Evolutionary conservation across 1,140 invertebrate genomes (phyloP), one percentile per base, ranked within the genome.

Genomic region (Magallana angulata): DNA sequence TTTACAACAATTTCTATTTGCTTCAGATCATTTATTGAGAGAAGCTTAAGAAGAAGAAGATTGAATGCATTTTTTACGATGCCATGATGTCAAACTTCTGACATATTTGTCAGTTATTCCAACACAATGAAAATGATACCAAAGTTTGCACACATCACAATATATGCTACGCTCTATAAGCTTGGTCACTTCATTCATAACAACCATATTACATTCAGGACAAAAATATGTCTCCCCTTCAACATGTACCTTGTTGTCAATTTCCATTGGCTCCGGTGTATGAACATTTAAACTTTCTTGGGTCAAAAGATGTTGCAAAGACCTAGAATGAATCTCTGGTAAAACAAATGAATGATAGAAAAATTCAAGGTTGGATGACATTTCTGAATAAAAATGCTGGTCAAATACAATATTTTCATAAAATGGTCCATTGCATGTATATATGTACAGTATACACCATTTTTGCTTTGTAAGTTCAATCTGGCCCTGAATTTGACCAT

Each of bases 401-500:
- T 87, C 86, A 64, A 87, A 87, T 5, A 48, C n/a, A 36, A 82
- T 68, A 57, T 3, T 64, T 60, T 64, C 58, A 59, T 83, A 7
- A 56, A 64, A 68, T 16, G 36, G 48, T 14, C 87, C 64, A 85
- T 87, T 87, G 24, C 82, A 84, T 36, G 87, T 87, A 36, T 80
- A 85, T 16, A 84, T 36, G 76, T 58, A 87, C 68, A 87, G 80
- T 18, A 64, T 57, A 87, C 89, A 89, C 36, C 57, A 89, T 59
- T 60, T 57, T 60, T 80, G 24, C 7, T 58, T 83, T 57, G 84
- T 85, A 7, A 89, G 71, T 14, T 76, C 57, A 12, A 89, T 48
- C 36, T 89, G 89, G n/a, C 89, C 86, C 24, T 88, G 86, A 48
- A 89, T 64, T 81, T 88, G 89, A 24, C 16, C 71, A 64, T 82